These are phyloP conservation scores for Apaloderma vittatum DNA, from an alignment of 2,113 vertebrate species.

Conservation along the genomic window DNA sequence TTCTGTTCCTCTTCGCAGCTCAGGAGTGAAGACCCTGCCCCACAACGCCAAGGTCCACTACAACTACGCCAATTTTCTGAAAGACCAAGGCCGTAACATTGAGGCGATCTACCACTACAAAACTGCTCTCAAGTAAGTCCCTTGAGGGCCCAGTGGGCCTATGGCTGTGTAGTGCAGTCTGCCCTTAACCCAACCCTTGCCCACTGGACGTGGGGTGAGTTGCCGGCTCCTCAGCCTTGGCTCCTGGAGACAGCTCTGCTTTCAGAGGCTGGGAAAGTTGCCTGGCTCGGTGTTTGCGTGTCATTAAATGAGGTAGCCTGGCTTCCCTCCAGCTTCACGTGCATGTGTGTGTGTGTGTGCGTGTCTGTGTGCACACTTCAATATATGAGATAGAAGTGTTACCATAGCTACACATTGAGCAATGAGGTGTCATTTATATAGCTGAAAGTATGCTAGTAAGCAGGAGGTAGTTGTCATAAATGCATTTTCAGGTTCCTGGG, in stretches of 20 bases:
- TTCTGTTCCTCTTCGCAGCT: constrained; percentile 78
- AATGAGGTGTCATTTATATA: background rate
- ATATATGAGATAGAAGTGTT: constrained; percentile 26
- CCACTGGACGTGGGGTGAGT: rapidly evolving
- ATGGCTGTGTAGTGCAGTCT: rapidly evolving
- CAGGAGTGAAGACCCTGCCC: constrained; percentile 94
- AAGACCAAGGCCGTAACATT: constrained; percentile 87
- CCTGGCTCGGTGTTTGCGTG: background rate
- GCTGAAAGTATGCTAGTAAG: background rate
- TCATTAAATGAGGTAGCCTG: background rate
- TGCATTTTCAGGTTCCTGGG: constrained; percentile 24
- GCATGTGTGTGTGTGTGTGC: background rate
- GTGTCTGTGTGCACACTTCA: background rate
- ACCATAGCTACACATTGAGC: background rate
- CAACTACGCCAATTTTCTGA: constrained; percentile 98
- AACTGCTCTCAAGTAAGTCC: constrained; percentile 87
- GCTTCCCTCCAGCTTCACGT: background rate
- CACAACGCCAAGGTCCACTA: constrained; percentile 99
- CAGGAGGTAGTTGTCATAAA: constrained; percentile 56
- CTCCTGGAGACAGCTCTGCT: background rate
- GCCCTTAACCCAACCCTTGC: background rate
- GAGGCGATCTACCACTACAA: constrained; percentile 95
- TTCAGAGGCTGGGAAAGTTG: background rate
- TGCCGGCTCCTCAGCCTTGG: background rate
- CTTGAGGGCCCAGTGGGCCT: background rate